Conservation (phyloP, 1,140 invertebrate genomes). For the Trinorchestia longiramus region DNA sequence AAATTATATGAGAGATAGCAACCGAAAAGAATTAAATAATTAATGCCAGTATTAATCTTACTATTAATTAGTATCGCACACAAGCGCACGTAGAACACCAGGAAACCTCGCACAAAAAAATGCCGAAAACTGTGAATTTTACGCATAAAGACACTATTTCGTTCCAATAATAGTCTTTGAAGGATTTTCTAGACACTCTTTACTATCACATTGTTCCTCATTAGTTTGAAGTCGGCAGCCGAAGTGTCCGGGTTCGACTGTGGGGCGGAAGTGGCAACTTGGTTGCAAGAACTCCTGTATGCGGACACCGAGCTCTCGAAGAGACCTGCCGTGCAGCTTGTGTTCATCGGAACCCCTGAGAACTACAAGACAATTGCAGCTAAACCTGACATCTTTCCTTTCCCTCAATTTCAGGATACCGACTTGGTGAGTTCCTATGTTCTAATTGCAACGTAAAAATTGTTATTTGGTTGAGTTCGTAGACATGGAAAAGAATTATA, state of each 20-base stretch:
- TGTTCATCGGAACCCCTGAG: background rate
- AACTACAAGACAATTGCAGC: background rate
- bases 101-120: too few species aligned
- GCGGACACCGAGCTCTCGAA: slow-evolving; percentile 9
- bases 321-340: background rate
- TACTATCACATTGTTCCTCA: background rate
- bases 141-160: too few species aligned
- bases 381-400: background rate
- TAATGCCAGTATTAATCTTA: too few species aligned
- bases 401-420: background rate
- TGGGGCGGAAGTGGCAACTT: background rate
- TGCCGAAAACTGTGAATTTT: too few species aligned
- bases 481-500: background rate
- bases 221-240: background rate
- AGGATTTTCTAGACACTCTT: too few species aligned
- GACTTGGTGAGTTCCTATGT: background rate
- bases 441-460: background rate
- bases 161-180: too few species aligned
- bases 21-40: too few species aligned
- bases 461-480: background rate
- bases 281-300: background rate
- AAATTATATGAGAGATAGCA: too few species aligned
- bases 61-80: too few species aligned
- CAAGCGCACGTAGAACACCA: too few species aligned
- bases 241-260: slow-evolving; percentile 27